Percentiles rank a stretch among this genome's conserved stretches.
Conservation (phyloP, 2,113 vertebrate species). For the Lethenteron camtschaticum region DNA sequence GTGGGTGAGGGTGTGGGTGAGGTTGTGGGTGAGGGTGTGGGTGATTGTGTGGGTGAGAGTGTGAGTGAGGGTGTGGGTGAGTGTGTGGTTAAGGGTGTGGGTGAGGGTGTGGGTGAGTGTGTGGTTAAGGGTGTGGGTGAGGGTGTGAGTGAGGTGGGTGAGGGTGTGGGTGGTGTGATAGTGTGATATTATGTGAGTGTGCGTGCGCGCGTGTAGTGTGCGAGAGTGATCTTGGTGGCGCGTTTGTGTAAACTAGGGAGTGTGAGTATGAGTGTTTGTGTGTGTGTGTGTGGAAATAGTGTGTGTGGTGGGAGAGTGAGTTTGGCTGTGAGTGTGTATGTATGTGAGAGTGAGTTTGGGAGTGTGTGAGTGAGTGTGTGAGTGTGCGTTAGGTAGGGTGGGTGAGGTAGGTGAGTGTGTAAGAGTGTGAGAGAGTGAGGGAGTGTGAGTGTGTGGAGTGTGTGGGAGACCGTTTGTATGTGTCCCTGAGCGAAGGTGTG, state of each 20-base stretch:
- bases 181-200: no score
- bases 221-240: background rate
- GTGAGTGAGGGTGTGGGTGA: no score
- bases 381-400: background rate
- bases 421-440: background rate
- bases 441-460: background rate
- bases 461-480: background rate
- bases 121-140: no score
- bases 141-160: no score
- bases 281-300: background rate
- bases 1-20: no score
- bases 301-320: no score
- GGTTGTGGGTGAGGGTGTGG: no score
- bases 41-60: no score
- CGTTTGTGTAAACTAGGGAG: background rate
- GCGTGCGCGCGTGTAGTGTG: background rate
- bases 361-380: constrained; percentile 6
- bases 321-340: background rate
- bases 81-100: no score
- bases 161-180: no score
- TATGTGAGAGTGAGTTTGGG: background rate
- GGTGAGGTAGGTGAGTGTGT: background rate
- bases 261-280: background rate
- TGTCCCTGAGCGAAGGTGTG: background rate
- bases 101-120: no score